These are phyloP conservation scores for Trachythela sp. DNA, from an alignment of 64 coral and sea anemone genomes.

Conservation along the genomic window DNA sequence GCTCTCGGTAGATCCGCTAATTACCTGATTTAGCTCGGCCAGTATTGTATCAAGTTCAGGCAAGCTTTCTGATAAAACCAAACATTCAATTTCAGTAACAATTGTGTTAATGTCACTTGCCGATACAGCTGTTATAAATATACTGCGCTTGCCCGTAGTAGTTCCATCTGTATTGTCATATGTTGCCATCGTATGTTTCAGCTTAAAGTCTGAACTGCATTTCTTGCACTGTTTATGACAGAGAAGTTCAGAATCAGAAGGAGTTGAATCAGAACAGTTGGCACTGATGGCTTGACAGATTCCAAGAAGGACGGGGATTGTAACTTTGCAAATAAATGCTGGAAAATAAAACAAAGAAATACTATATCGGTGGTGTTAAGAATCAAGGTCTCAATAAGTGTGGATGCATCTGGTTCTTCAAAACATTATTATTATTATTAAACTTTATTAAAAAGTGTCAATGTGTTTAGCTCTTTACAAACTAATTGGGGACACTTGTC, in stretches of 20 bases:
- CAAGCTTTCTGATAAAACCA: conserved; percentile 59
- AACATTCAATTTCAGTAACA: conserved; percentile 57
- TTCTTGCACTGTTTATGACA: conserved; percentile 43
- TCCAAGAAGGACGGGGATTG: conserved; percentile 74
- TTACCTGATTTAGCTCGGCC: conserved; percentile 78
- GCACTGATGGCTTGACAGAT: conserved; percentile 77
- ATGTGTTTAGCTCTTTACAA: too few species aligned
- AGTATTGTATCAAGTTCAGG: conserved; percentile 62
- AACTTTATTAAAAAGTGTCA: too few species aligned
- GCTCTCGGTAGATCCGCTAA: too few species aligned
- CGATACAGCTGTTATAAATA: background rate
- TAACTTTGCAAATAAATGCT: conserved; percentile 64
- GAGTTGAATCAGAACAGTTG: conserved; percentile 49
- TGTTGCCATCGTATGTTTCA: background rate
- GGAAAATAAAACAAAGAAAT: background rate
- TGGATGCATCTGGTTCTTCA: too few species aligned
- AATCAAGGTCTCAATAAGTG: too few species aligned
- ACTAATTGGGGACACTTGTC: too few species aligned
- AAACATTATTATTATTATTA: too few species aligned
- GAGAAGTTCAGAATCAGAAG: conserved; percentile 47
- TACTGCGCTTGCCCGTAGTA: background rate
- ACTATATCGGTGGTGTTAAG: background rate
- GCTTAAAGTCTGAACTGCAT: background rate
- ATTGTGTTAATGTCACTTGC: background rate
- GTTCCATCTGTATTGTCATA: background rate